A percentile compares a stretch with the other conserved stretches of the same genome.
phyloP scores from a whole-genome alignment of 2,888 invertebrate species.

The Desoria tigrina region DNA sequence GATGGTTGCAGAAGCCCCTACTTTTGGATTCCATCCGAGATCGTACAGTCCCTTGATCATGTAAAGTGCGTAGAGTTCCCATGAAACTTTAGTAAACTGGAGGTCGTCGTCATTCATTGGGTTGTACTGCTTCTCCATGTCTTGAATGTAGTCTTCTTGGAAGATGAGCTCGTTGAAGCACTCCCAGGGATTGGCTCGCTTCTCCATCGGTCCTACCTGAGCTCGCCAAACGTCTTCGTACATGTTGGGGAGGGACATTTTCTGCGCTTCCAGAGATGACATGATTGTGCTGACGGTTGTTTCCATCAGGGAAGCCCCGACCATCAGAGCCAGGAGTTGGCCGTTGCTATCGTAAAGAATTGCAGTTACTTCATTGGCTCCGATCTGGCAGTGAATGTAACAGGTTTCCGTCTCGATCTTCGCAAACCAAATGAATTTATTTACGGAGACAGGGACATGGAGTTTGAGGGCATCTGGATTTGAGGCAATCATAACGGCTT shows the following conservation, averaged over 20 bases:
- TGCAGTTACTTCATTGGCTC: neutral
- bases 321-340: conserved; percentile 25
- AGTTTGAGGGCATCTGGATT: conserved; percentile 5
- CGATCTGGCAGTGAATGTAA: conserved; percentile 10
- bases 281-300: conserved; percentile 27
- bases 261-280: conserved; percentile 26
- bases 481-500: conserved; percentile 10
- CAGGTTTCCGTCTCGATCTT: conserved; percentile 1
- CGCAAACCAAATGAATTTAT: conserved; percentile 16
- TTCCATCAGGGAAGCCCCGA: conserved; percentile 28
- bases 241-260: conserved; percentile 22
- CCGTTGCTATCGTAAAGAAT: conserved; percentile 8
- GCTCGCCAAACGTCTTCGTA: conserved; percentile 34
- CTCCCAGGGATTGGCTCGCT: neutral
- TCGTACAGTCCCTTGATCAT: conserved; percentile 21
- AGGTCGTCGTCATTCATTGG: neutral
- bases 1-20: conserved; percentile 4
- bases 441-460: conserved; percentile 16
- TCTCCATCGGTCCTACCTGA: conserved; percentile 18
- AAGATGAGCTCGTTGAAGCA: conserved; percentile 12
- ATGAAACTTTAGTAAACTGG: neutral
- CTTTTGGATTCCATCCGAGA: conserved; percentile 19
- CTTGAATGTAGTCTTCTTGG: neutral
- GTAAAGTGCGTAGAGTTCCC: conserved; percentile 21
- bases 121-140: neutral